These are phyloP conservation scores for Otus sunia DNA, from an alignment of 2,113 vertebrate species.

Conservation along the genomic window DNA sequence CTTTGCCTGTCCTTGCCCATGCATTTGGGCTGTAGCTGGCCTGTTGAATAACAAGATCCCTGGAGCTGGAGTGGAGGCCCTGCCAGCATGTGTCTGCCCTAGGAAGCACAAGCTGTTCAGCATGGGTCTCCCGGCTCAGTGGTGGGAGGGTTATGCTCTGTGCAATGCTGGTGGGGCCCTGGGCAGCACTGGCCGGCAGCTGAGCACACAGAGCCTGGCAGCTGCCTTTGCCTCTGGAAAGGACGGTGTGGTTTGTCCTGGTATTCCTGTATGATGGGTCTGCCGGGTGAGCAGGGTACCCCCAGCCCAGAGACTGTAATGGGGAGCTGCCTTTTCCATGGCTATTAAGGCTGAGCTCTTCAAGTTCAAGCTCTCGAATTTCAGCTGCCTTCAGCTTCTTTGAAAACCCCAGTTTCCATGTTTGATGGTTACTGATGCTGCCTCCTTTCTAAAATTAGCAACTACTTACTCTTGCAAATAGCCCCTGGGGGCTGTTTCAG, in stretches of 20 bases:
- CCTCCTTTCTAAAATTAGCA: background rate
- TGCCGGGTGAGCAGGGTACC: background rate
- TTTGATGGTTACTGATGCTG: background rate
- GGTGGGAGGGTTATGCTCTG: background rate
- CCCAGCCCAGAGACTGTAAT: accelerated
- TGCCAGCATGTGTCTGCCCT: background rate
- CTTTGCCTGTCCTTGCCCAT: background rate
- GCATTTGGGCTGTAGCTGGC: background rate
- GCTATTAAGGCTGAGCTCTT: background rate
- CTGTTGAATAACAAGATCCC: background rate
- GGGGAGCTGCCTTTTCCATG: background rate
- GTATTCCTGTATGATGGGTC: accelerated
- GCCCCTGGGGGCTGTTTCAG: background rate
- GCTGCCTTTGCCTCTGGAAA: background rate
- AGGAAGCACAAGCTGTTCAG: background rate
- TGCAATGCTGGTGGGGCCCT: background rate
- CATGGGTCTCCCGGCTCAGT: background rate
- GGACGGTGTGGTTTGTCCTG: background rate
- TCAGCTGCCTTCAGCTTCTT: background rate
- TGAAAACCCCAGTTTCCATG: background rate
- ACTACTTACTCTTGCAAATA: background rate
- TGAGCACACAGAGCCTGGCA: background rate
- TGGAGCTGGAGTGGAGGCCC: background rate
- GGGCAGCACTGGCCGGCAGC: background rate
- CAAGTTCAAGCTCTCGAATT: background rate